A percentile compares a stretch with the other conserved stretches of the same genome.
Conservation (phyloP, 2,797 vertebrate species). For the Pitangus sulphuratus region DNA sequence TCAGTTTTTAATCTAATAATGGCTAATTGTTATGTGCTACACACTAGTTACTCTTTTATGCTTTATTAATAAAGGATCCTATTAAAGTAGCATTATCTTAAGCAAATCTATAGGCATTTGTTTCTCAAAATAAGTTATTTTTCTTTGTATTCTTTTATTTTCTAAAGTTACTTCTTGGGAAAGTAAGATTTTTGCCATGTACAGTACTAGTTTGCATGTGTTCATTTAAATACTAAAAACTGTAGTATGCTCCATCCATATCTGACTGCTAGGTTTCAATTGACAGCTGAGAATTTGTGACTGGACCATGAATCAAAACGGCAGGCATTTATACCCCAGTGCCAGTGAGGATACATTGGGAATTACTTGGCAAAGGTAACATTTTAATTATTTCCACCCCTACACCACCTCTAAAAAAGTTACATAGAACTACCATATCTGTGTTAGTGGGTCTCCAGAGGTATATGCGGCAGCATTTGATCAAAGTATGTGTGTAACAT, state of each 20-base stretch:
- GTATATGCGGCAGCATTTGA: conserved; percentile 67
- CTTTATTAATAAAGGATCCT: conserved; percentile 76
- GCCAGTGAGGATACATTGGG: conserved; percentile 99
- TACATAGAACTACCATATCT: conserved; percentile 74
- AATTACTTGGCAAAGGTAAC: conserved; percentile 99
- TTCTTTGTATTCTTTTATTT: conserved; percentile 42
- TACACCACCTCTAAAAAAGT: conserved; percentile 78
- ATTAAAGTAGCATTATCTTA: conserved; percentile 69
- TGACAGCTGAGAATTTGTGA: conserved; percentile 99
- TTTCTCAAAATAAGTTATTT: conserved; percentile 72
- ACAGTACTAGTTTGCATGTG: conserved; percentile 86
- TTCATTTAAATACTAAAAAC: conserved; percentile 89
- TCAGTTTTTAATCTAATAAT: conserved; percentile 78
- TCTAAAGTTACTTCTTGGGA: conserved; percentile 71
- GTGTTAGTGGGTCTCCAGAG: conserved; percentile 65
- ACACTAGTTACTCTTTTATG: conserved; percentile 74
- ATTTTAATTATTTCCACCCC: conserved; percentile 98
- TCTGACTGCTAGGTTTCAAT: conserved; percentile 99
- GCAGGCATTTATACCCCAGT: conserved; percentile 99
- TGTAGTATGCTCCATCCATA: conserved; percentile 96
- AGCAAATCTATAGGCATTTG: conserved; percentile 64
- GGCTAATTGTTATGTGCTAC: conserved; percentile 79
- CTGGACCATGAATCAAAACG: conserved; percentile 99
- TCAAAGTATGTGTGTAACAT: conserved; percentile 15
- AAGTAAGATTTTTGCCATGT: conserved; percentile 79